Percentiles rank a stretch among this genome's conserved stretches.
phyloP scores from a whole-genome alignment of 2,797 vertebrate genomes.

The Glyptemys insculpta region DNA sequence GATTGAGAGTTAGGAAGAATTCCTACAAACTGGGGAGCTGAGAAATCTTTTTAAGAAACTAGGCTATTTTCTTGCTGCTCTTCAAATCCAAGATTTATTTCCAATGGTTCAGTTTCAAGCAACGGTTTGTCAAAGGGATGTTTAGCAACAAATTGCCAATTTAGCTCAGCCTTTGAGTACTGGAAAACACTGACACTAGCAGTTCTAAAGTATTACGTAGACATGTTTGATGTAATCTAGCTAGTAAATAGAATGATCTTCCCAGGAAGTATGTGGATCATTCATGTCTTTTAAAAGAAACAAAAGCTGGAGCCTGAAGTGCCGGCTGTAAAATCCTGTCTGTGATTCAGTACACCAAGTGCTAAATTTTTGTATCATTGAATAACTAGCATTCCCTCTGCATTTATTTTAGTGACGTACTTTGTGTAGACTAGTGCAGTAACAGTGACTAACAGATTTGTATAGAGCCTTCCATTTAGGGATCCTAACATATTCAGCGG shows the following conservation, averaged over 20 bases:
- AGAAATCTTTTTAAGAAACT: background rate
- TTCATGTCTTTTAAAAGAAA: background rate
- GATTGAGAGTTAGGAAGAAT: conserved; percentile 37
- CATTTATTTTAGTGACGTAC: fast-evolving
- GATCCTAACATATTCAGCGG: background rate
- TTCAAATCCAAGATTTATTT: conserved; percentile 26
- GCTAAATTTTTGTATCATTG: background rate
- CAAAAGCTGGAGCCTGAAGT: background rate
- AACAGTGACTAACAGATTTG: background rate
- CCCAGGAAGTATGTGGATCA: background rate
- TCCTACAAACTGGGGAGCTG: conserved; percentile 15
- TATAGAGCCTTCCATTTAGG: background rate
- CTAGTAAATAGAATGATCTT: background rate
- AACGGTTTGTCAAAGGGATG: background rate
- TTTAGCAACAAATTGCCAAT: conserved; percentile 1
- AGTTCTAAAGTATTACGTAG: background rate
- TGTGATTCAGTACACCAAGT: background rate
- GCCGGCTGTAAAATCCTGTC: background rate
- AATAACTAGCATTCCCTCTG: background rate
- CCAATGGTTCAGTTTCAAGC: background rate
- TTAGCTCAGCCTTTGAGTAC: background rate
- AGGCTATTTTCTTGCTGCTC: background rate
- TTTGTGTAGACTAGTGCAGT: background rate
- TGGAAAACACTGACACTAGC: fast-evolving
- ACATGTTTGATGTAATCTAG: fast-evolving